phyloP scores from a whole-genome alignment of 2,888 invertebrate species.

The Ephialtes manifestator region DNA sequence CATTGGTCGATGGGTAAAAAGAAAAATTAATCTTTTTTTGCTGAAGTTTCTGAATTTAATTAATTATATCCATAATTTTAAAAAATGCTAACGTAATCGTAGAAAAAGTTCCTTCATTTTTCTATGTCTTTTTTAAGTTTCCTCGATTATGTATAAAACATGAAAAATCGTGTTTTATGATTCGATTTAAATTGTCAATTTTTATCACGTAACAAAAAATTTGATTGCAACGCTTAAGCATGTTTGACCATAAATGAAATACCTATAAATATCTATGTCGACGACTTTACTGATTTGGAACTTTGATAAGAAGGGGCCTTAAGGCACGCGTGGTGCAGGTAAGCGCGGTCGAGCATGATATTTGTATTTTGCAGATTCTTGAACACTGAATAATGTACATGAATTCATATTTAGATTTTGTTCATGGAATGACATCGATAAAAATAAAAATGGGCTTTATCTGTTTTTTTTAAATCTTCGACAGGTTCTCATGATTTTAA shows the following conservation, averaged over 20 bases:
- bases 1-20: too few species aligned
- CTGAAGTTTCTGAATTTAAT: too few species aligned
- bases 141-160: not conserved
- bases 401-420: not conserved
- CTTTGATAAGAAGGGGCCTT: slow-evolving; percentile 21
- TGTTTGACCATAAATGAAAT: not conserved
- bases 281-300: not conserved
- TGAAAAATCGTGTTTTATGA: not conserved
- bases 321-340: slow-evolving; percentile 35
- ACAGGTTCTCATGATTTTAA: too few species aligned
- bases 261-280: not conserved
- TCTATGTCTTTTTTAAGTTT: too few species aligned
- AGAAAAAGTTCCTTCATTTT: too few species aligned
- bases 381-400: not conserved
- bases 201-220: not conserved
- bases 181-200: not conserved
- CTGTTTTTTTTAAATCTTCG: not conserved
- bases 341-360: not conserved
- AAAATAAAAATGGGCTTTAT: not conserved
- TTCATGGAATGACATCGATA: not conserved
- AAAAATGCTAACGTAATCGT: too few species aligned
- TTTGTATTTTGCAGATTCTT: not conserved
- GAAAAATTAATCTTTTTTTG: too few species aligned
- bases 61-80: too few species aligned
- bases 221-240: not conserved